phyloP scores from a whole-genome alignment of 1,140 invertebrate genomes.

The Lutraria rhynchaena region DNA sequence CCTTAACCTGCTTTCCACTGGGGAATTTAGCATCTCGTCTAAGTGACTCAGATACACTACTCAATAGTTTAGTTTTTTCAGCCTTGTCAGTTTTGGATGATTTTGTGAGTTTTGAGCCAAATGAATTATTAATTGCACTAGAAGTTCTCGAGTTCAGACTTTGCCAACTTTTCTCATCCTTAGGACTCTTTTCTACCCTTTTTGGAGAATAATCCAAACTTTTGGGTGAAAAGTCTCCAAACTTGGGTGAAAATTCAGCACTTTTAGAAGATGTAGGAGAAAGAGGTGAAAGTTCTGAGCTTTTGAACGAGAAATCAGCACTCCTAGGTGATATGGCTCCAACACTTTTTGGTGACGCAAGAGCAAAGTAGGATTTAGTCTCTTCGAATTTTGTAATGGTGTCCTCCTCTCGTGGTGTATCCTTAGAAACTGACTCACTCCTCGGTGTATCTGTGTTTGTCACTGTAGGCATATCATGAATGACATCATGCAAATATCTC shows the following conservation, averaged over 20 bases:
- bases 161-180: too few relatives aligned
- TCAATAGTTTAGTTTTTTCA: conserved; percentile 40
- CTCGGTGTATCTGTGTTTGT: conserved; percentile 8
- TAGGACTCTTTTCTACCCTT: conserved; percentile 5
- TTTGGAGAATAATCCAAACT: neutral
- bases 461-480: conserved; percentile 46
- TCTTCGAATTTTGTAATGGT: conserved; percentile 4
- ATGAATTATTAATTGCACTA: conserved; percentile 36
- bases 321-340: conserved; percentile 36
- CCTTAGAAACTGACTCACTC: neutral
- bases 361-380: conserved; percentile 26
- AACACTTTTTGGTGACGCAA: conserved; percentile 22
- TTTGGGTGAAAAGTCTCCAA: neutral
- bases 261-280: conserved; percentile 6
- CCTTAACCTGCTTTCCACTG: conserved; percentile 33
- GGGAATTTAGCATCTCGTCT: conserved; percentile 52
- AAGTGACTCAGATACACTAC: conserved; percentile 33
- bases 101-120: neutral
- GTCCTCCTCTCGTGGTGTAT: neutral
- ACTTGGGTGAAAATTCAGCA: neutral
- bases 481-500: conserved; percentile 36
- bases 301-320: conserved; percentile 10
- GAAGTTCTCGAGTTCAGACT: conserved; percentile 5
- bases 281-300: conserved; percentile 10
- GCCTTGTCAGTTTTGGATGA: conserved; percentile 2